A percentile compares a stretch with the other conserved stretches of the same genome.
These are phyloP conservation scores for Caenorhabditis angaria DNA, from an alignment of 2,888 invertebrate species.

Conservation along the genomic window DNA sequence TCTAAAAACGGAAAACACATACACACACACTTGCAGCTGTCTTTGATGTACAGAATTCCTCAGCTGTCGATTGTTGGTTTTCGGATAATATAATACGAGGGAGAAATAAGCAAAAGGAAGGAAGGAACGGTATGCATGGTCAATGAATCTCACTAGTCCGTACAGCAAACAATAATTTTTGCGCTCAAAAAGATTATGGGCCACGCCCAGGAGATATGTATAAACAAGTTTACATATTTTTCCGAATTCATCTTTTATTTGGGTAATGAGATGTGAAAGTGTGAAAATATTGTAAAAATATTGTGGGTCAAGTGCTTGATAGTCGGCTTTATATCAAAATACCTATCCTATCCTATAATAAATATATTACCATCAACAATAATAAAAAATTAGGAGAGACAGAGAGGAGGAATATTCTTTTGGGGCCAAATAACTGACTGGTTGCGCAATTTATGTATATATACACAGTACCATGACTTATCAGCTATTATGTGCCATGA, in stretches of 20 bases:
- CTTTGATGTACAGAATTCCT: no score
- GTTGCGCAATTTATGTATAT: slow-evolving; percentile 2
- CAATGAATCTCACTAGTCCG: slow-evolving; percentile 4
- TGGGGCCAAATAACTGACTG: no score
- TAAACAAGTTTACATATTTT: background rate
- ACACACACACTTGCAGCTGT: no score
- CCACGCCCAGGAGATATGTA: background rate
- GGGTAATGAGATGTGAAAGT: slow-evolving; percentile 2
- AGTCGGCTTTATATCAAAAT: background rate
- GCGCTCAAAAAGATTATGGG: background rate
- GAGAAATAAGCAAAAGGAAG: background rate
- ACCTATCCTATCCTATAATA: background rate
- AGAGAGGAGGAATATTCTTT: background rate
- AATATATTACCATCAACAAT: no score
- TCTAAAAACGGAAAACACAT: no score
- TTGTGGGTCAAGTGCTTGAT: no score
- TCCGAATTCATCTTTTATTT: no score
- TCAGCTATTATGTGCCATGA: background rate
- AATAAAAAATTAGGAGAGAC: background rate
- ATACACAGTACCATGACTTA: background rate
- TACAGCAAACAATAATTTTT: background rate
- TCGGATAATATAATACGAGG: no score
- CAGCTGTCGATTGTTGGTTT: no score
- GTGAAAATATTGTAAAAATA: background rate
- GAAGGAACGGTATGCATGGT: background rate